A percentile compares a stretch with the other conserved stretches of the same genome.
These are phyloP conservation scores for Crepidodera aurea DNA, from an alignment of 2,888 invertebrate genomes.

Conservation along the genomic window DNA sequence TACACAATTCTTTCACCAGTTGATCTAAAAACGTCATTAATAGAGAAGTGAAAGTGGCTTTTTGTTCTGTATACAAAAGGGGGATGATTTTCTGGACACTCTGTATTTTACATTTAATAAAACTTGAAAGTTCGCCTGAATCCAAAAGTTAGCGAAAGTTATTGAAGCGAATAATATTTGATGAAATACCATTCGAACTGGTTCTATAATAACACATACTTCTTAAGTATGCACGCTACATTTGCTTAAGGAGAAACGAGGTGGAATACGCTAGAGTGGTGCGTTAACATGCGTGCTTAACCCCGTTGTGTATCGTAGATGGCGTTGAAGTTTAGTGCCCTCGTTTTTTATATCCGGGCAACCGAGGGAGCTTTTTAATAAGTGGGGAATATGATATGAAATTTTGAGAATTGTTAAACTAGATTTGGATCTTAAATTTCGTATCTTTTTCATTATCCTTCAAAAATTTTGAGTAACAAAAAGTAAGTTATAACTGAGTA, in stretches of 20 bases:
- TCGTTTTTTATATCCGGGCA: background rate
- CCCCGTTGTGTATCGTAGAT: conserved; percentile 13
- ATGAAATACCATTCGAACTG: conserved; percentile 52
- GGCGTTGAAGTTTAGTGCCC: conserved; percentile 9
- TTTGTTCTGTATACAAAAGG: no score
- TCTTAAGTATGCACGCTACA: conserved; percentile 56
- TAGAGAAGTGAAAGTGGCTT: no score
- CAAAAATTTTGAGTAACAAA: no score
- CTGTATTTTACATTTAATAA: no score
- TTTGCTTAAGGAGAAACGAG: conserved; percentile 56
- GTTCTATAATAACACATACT: conserved; percentile 31
- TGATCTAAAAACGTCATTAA: no score
- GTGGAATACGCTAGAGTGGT: conserved; percentile 51
- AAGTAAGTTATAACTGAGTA: no score
- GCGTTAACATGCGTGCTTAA: conserved; percentile 34
- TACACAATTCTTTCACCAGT: no score
- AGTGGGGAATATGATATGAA: background rate
- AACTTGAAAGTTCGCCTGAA: conserved; percentile 13
- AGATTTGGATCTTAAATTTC: no score
- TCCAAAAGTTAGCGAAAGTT: conserved; percentile 51
- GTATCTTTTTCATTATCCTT: no score
- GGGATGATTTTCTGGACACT: no score
- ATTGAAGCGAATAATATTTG: conserved; percentile 53
- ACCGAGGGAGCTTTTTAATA: background rate
- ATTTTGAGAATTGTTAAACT: no score